phyloP scores from a whole-genome alignment of 92 coral and sea anemone genomes.

The Metridium senile region DNA sequence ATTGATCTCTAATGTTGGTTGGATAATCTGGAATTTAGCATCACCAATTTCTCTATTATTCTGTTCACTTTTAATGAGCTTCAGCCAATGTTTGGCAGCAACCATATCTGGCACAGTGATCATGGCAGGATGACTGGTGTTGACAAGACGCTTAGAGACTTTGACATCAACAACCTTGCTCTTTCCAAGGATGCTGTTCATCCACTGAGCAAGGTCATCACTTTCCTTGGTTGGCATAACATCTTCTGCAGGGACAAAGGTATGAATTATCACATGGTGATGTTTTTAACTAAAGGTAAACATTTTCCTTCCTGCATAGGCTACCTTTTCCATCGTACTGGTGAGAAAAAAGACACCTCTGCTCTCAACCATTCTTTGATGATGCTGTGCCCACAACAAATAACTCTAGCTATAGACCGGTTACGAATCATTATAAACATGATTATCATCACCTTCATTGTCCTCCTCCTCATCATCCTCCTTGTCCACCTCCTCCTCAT shows the following conservation, averaged over 20 bases:
- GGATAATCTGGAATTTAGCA: slow-evolving; percentile 83
- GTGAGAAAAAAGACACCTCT: too few species aligned
- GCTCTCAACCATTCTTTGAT: too few species aligned
- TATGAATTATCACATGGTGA: not conserved
- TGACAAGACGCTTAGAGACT: slow-evolving; percentile 86
- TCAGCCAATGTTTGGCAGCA: slow-evolving; percentile 98
- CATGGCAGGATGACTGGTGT: slow-evolving; percentile 96
- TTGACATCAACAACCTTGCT: slow-evolving; percentile 80
- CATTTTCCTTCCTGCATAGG: too few species aligned
- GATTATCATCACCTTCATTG: too few species aligned
- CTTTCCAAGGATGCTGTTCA: slow-evolving; percentile 76
- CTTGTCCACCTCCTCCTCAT: too few species aligned
- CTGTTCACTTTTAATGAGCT: slow-evolving; percentile 78
- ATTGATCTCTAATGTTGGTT: slow-evolving; percentile 93
- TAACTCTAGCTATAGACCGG: too few species aligned
- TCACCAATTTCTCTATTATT: slow-evolving; percentile 75
- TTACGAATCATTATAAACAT: too few species aligned
- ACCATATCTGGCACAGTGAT: slow-evolving; percentile 98
- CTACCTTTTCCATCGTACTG: too few species aligned
- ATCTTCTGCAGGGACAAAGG: slow-evolving; percentile 29
- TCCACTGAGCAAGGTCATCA: slow-evolving; percentile 84
- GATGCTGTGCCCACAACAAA: too few species aligned
- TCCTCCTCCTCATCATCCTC: too few species aligned
- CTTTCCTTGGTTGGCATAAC: slow-evolving; percentile 67
- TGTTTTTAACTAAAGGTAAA: not conserved